Evolutionary conservation across 2,888 invertebrate genomes (phyloP).

Genomic region (Tethea ocularis): DNA sequence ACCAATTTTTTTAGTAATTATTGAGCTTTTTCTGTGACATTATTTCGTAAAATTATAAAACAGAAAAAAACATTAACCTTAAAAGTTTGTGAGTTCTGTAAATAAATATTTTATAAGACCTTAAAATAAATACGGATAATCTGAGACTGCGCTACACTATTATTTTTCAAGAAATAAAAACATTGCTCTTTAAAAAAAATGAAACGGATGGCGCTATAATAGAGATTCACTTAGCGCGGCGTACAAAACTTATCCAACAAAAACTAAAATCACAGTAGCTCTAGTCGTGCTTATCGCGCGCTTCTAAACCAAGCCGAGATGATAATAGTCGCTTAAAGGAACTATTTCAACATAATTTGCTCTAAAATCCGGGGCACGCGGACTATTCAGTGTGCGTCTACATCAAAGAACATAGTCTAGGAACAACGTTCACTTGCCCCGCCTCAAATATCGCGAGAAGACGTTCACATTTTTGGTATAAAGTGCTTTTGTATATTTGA

Average conservation of each 20-base stretch:
- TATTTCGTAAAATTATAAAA: too few relatives aligned
- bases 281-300: slow-evolving; percentile 29
- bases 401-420: slow-evolving; percentile 69
- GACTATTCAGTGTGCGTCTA: slow-evolving; percentile 64
- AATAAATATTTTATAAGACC: too few relatives aligned
- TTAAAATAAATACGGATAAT: too few relatives aligned
- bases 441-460: slow-evolving; percentile 45
- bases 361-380: slow-evolving; percentile 63
- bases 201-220: neutral
- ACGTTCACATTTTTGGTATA: slow-evolving; percentile 15
- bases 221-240: too few relatives aligned
- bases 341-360: slow-evolving; percentile 71
- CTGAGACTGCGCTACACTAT: too few relatives aligned
- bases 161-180: too few relatives aligned
- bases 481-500: neutral
- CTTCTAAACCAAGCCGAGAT: slow-evolving; percentile 36
- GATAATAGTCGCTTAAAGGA: slow-evolving; percentile 54
- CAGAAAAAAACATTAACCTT: too few relatives aligned
- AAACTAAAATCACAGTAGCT: slow-evolving; percentile 32
- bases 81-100: too few relatives aligned
- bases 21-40: too few relatives aligned
- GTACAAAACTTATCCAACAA: slow-evolving; percentile 22
- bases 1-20: too few relatives aligned
- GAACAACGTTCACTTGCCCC: slow-evolving; percentile 28
- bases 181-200: too few relatives aligned